Base-by-base conservation (phyloP, 2,113 vertebrate species). In the Rhegmatorhina hoffmannsi region DNA sequence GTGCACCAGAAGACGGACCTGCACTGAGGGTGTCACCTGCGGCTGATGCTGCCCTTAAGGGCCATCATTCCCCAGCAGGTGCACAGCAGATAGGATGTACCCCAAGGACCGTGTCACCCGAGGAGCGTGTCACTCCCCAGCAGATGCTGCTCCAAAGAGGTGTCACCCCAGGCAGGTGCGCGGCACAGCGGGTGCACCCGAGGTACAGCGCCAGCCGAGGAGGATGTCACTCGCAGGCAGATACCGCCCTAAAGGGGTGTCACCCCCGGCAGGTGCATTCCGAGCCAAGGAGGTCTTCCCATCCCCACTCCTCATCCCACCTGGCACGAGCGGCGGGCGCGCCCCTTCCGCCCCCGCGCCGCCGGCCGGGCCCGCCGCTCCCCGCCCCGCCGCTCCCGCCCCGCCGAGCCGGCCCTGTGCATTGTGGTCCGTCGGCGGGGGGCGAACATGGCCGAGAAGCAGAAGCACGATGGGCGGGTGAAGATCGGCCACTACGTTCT, bases 401-500 rank as follows among this genome's bases (percentile, higher is more conserved):
- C 31, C 11, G 44, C 33, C 58, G 11, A 3, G 56, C 33, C 67
- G 33, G 13, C 29, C 96, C 96, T 96, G 95, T 96, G 95, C 97
- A 97, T 97, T 96, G 96, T 95, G 95, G 93, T 95, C 93, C 66
- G 83, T 55, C 79, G 69, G 87, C 90, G 67, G 85, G 92, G 67
- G 62, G 87, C 88, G 97, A 99, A 99, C 96, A 99, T 99, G 99
- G 99, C 99, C 97, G 99, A 99, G 99, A 99, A 99, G 94, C 98
- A 98, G 98, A 99, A 99, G 96, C 98, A 98, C 98, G 99, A 99
- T 98, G 99, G 99, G 97, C 98, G 99, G 95, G 99, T 99, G 85
- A 99, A 99, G 97, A 99, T 99, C 96, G 99, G 99, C 31, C 98
- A 99, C 97, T 99, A 99, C 97, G 98, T 99, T 96, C 98, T 99